Percentiles rank a stretch among this genome's conserved stretches.
Conservation (phyloP, 2,888 invertebrate species). For the Deroplatys truncata region DNA sequence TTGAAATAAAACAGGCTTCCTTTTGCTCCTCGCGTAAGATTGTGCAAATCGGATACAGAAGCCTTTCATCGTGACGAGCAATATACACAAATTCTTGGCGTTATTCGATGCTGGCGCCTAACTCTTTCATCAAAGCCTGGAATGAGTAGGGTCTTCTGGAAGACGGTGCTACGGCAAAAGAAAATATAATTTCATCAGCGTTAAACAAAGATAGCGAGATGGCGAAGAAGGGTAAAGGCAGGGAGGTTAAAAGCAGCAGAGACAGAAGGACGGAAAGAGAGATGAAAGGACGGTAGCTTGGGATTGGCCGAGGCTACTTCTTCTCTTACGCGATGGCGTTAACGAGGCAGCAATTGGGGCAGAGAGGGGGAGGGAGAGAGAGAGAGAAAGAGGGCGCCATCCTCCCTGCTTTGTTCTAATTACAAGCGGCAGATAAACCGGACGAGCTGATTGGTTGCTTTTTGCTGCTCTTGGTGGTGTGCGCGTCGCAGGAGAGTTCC, state of each 20-base stretch:
- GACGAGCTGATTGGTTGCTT: conserved; percentile 15
- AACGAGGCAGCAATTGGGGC: conserved; percentile 5
- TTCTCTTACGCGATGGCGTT: conserved; percentile 16
- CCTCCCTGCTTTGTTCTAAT: conserved; percentile 12
- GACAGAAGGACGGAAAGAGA: conserved; percentile 7
- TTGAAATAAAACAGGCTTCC: background rate
- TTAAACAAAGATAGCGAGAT: conserved; percentile 20
- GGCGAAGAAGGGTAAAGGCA: background rate
- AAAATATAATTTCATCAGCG: conserved; percentile 21
- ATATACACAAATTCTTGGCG: background rate
- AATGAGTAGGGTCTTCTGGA: background rate
- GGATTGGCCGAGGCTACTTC: conserved; percentile 9
- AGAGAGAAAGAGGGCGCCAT: background rate
- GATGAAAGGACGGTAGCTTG: background rate
- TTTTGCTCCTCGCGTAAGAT: background rate
- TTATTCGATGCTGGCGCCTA: background rate
- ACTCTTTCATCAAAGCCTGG: background rate
- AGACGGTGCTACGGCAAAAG: background rate
- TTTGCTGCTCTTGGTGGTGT: conserved; percentile 6
- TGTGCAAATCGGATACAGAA: background rate
- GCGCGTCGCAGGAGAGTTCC: background rate
- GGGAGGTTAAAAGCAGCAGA: conserved; percentile 6
- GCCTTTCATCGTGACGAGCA: background rate
- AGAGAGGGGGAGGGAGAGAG: background rate
- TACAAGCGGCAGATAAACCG: conserved; percentile 7